A percentile compares a stretch with the other conserved stretches of the same genome.
Conservation (phyloP, 2,113 vertebrate species). For the Tetrao urogallus region DNA sequence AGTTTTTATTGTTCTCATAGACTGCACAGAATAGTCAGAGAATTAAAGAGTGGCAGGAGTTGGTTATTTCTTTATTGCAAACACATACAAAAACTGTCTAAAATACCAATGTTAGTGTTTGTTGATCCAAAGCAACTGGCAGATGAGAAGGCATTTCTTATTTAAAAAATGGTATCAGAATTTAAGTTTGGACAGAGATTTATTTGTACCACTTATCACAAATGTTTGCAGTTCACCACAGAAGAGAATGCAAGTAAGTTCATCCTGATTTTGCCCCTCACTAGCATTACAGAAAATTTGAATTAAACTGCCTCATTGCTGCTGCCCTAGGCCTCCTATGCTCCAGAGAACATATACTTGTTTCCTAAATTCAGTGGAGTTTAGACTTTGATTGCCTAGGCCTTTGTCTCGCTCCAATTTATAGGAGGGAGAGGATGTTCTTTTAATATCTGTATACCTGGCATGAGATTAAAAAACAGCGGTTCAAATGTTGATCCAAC, state of each 20-base stretch:
- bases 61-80: not conserved
- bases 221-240: not conserved
- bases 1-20: not conserved
- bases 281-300: not conserved
- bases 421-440: too few species aligned
- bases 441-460: too few species aligned
- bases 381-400: not conserved
- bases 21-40: not conserved
- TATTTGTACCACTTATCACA: conserved; percentile 9
- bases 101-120: not conserved
- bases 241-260: not conserved
- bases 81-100: not conserved
- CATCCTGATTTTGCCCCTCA: not conserved
- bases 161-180: not conserved
- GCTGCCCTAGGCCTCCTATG: not conserved
- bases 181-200: not conserved
- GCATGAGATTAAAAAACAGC: too few species aligned
- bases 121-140: not conserved
- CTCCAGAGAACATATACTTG: not conserved
- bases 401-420: not conserved
- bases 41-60: not conserved
- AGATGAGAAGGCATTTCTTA: not conserved
- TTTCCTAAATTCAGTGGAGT: not conserved
- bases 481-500: too few species aligned
- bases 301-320: conserved; percentile 17